Base-by-base conservation (phyloP, 2,888 invertebrate genomes). In the Andrena chrysosceles region DNA sequence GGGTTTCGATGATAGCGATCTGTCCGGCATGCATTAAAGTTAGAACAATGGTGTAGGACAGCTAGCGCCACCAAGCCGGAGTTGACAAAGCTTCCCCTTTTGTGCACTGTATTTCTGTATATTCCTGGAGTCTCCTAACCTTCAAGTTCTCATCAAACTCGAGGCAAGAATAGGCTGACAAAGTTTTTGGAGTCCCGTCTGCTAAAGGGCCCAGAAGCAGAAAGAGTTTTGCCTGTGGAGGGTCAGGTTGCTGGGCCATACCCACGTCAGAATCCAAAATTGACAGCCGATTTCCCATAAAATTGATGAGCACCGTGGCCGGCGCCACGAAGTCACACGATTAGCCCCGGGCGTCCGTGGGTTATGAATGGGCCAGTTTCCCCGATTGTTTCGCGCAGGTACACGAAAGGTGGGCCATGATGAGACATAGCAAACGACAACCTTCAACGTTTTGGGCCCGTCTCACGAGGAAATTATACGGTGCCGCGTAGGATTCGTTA, bases 251-350 rank as follows among this genome's bases (percentile, higher is more conserved):
- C 62, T 56, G 73, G 79, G 63, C 48, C 49, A 68, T 85, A 87
- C 88, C 89, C 89, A 89, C 89, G 91, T 92, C 91, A 91, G 93
- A 92, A 93, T 92, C 91, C 89, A 90, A 93, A 93, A 93, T 92
- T 90, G 92, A 92, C 90, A 89, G 89, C 89, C 92, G 92, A 92
- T 93, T 93, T 92, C 91, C 92, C 92, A 87, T 91, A 89, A 92
- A 93, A 94, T 93, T 93, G 93, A 93, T 92, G 92, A 91, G 90
- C 89, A 71, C 85, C 87, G 84, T 83, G 49, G 64, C 85, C 87
- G 88, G 90, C 90, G 91, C 90, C 91, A 89, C 84, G 83, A 83
- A 89, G 87, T 86, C 79, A 84, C 83, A 84, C 87, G 88, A 88
- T 86, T 84, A 81, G 87, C 90, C 89, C 78, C 81, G 69, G 90